Percentiles rank a stretch among this genome's conserved stretches.
phyloP scores from a whole-genome alignment of 2,113 vertebrate genomes.

The Craseonycteris thonglongyai region DNA sequence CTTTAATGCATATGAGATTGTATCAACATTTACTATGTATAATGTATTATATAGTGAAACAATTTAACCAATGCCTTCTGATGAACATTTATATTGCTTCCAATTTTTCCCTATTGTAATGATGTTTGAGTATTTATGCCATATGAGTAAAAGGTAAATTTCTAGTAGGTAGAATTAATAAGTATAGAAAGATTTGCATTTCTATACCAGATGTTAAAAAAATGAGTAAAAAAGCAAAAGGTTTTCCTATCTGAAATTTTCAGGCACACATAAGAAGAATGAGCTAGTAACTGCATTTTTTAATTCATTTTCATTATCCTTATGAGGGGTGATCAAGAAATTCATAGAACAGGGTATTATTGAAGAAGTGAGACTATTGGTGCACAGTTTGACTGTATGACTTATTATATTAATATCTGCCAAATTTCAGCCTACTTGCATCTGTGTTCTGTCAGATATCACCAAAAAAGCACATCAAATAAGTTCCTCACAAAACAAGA shows the following conservation, averaged over 20 bases:
- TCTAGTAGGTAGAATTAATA: background rate
- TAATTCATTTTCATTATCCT: background rate
- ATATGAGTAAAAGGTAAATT: background rate
- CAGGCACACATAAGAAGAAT: background rate
- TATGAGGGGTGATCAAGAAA: too few relatives aligned
- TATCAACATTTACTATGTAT: background rate
- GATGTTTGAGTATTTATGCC: background rate
- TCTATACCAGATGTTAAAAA: background rate
- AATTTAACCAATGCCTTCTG: background rate
- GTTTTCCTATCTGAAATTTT: background rate
- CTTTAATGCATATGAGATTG: background rate
- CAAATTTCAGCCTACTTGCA: too few relatives aligned
- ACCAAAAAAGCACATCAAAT: too few relatives aligned
- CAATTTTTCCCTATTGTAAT: background rate
- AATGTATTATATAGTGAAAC: background rate
- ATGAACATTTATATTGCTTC: background rate
- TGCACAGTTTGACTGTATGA: too few relatives aligned
- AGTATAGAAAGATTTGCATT: background rate
- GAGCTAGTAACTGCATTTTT: background rate
- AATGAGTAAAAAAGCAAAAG: background rate
- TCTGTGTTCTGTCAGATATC: too few relatives aligned
- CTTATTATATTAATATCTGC: too few relatives aligned
- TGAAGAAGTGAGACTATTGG: too few relatives aligned
- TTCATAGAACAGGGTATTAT: too few relatives aligned
- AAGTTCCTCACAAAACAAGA: too few relatives aligned